Conservation (phyloP, 2,797 vertebrate genomes). For the Tokudaia tokunoshimensis region DNA sequence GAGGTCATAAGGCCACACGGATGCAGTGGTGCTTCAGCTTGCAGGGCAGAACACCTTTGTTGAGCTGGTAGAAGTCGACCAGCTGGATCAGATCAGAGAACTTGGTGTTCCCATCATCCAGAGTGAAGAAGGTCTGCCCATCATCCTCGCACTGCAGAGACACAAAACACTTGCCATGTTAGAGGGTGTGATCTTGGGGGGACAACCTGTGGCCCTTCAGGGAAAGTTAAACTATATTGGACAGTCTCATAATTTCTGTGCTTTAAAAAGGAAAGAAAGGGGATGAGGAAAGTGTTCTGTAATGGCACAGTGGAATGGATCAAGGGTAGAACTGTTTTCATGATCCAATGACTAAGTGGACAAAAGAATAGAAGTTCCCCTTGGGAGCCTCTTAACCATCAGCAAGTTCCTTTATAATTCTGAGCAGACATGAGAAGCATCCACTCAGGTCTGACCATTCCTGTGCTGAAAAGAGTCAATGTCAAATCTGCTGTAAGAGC, state of each 20-base stretch:
- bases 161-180: constrained; percentile 59
- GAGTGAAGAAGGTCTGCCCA: constrained; percentile 97
- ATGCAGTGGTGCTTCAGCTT: constrained; percentile 99
- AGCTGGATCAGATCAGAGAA: constrained; percentile 99
- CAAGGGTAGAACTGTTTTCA: not conserved
- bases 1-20: constrained; percentile 98
- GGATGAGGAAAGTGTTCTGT: no score
- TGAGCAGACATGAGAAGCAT: accelerated
- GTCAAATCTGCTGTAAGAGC: accelerated
- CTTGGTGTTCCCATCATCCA: constrained; percentile 98
- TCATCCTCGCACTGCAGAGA: constrained; percentile 95
- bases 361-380: not conserved
- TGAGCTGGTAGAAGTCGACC: constrained; percentile 99
- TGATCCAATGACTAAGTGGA: not conserved
- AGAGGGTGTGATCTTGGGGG: not conserved
- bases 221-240: not conserved
- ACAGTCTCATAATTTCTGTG: not conserved
- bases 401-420: not conserved
- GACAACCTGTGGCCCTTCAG: not conserved
- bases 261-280: not conserved
- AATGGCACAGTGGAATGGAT: not conserved
- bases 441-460: not conserved
- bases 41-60: constrained; percentile 98
- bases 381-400: accelerated
- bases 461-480: not conserved